Conservation (phyloP, 2,888 invertebrate species). For the Spatulosminthurus flaviceps region DNA sequence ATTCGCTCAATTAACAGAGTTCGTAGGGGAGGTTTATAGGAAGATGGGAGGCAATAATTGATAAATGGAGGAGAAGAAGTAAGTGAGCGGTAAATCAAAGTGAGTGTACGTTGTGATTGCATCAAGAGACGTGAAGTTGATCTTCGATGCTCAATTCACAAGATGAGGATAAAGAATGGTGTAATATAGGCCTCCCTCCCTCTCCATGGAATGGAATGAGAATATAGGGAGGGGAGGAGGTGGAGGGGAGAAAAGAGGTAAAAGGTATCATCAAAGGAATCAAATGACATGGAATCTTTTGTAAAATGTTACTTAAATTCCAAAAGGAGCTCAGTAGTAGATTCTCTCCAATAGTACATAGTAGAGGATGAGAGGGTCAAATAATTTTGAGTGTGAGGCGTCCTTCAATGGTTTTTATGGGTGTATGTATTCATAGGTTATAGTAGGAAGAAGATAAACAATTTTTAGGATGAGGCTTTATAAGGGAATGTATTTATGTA, state of each 20-base stretch:
- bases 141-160: not conserved
- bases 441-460: no score
- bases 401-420: no score
- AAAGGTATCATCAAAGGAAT: constrained; percentile 9
- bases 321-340: no score
- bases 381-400: no score
- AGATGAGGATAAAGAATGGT: not conserved
- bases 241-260: not conserved
- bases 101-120: not conserved
- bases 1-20: no score
- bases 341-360: no score
- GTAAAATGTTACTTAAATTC: not conserved
- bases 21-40: not conserved
- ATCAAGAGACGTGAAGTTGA: not conserved
- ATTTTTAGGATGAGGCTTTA: no score
- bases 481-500: no score
- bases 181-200: no score
- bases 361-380: no score
- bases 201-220: not conserved
- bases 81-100: constrained; percentile 9
- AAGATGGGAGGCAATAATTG: not conserved
- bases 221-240: no score
- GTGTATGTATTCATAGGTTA: no score
- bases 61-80: constrained; percentile 2
- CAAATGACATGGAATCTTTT: constrained; percentile 13